Evolutionary conservation across 1,140 invertebrate genomes (phyloP).

Genomic region (Oscheius sp.): DNA sequence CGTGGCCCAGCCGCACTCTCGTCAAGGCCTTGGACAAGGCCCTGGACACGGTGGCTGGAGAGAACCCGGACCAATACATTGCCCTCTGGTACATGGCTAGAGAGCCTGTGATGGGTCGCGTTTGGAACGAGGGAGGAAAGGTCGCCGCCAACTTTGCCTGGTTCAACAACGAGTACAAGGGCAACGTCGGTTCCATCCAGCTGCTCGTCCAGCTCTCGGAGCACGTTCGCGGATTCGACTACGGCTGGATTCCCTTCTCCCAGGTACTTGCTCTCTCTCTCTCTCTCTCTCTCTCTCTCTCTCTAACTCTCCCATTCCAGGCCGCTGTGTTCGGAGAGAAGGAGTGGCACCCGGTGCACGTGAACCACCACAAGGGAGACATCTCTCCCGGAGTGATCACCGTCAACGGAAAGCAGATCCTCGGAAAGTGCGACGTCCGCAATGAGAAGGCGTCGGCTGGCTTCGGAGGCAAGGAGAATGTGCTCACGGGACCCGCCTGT

Average conservation of each 20-base stretch:
- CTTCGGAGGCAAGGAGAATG: conserved; percentile 34
- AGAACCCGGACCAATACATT: conserved; percentile 47
- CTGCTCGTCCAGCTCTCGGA: conserved; percentile 29
- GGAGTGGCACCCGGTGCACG: conserved; percentile 47
- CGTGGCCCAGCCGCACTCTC: conserved; percentile 33
- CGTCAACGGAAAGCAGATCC: conserved; percentile 42
- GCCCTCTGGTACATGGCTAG: conserved; percentile 47
- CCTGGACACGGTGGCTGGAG: conserved; percentile 40
- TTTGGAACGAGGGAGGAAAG: conserved; percentile 50
- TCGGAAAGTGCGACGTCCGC: conserved; percentile 47
- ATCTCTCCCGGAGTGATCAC: conserved; percentile 42
- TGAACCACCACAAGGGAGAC: conserved; percentile 43
- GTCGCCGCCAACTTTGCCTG: conserved; percentile 36
- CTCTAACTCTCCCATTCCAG: too few relatives aligned
- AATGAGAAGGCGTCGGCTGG: conserved; percentile 42
- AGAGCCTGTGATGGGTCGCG: conserved; percentile 47
- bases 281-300: too few relatives aligned
- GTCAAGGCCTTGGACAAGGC: conserved; percentile 41
- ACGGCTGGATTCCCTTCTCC: background rate
- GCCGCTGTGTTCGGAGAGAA: conserved; percentile 43
- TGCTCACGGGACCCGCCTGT: conserved; percentile 20
- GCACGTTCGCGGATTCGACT: background rate
- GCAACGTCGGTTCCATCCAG: conserved; percentile 34
- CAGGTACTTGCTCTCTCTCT: too few relatives aligned
- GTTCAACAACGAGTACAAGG: conserved; percentile 38